phyloP scores from a whole-genome alignment of 2,113 vertebrate species.

The Jacana jacana region DNA sequence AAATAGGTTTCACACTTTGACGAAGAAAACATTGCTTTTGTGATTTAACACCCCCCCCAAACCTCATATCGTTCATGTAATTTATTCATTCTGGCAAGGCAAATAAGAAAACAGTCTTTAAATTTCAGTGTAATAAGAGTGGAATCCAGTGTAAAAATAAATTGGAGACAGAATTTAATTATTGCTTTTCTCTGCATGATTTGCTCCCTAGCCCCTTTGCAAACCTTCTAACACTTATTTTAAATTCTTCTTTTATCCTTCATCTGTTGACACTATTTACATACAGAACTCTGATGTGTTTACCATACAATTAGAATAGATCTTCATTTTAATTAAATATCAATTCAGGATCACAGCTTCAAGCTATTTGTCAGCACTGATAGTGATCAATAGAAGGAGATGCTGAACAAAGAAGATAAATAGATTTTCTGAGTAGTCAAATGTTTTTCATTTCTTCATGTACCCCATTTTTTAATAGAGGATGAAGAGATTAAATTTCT shows the following conservation, averaged over 20 bases:
- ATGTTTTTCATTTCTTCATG: slow-evolving; percentile 48
- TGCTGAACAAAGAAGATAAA: slow-evolving; percentile 70
- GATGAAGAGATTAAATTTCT: slow-evolving; percentile 63
- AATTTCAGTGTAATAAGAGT: slow-evolving; percentile 58
- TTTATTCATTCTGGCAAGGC: slow-evolving; percentile 46
- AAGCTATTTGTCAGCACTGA: slow-evolving; percentile 66
- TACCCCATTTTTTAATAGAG: slow-evolving; percentile 33
- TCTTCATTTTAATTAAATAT: slow-evolving; percentile 79
- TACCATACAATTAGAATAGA: slow-evolving; percentile 77
- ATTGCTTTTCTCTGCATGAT: slow-evolving; percentile 70
- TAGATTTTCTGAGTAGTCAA: slow-evolving; percentile 37
- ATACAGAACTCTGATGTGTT: slow-evolving; percentile 70
- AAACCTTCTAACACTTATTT: slow-evolving; percentile 71
- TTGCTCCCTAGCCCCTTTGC: slow-evolving; percentile 51
- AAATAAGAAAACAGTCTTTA: slow-evolving; percentile 64
- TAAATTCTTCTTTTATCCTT: slow-evolving; percentile 73
- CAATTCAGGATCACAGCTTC: slow-evolving; percentile 71
- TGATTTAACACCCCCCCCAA: background rate
- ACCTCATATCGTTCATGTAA: background rate
- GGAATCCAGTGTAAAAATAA: slow-evolving; percentile 65
- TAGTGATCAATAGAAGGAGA: slow-evolving; percentile 71
- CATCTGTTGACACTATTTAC: slow-evolving; percentile 76
- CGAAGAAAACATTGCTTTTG: slow-evolving; percentile 15
- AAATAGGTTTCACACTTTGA: slow-evolving; percentile 37
- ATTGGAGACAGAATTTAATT: slow-evolving; percentile 74